A percentile compares a stretch with the other conserved stretches of the same genome.
phyloP scores from a whole-genome alignment of 2,797 vertebrate genomes.

The Nasua narica region DNA sequence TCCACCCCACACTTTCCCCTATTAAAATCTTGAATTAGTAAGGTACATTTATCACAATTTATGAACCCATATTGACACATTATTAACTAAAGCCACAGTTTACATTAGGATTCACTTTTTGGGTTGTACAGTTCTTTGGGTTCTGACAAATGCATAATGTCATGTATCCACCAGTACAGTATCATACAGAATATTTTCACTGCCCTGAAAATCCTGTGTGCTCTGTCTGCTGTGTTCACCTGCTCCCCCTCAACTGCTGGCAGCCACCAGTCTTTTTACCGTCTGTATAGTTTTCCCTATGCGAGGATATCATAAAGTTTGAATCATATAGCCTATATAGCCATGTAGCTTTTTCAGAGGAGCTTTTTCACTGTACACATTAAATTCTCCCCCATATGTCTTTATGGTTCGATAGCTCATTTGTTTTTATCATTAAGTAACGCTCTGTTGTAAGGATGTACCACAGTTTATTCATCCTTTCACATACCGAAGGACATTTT shows the following conservation, averaged over 20 bases:
- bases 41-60: not conserved
- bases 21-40: not conserved
- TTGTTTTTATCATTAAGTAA: constrained; percentile 1
- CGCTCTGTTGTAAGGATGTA: not conserved
- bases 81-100: not conserved
- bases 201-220: not conserved
- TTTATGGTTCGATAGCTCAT: not conserved
- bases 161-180: not conserved
- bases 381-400: not conserved
- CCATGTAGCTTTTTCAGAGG: not conserved
- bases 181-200: not conserved
- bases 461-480: not conserved
- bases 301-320: not conserved
- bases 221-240: not conserved
- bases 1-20: not conserved
- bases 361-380: not conserved
- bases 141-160: not conserved
- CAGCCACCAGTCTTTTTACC: not conserved
- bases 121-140: not conserved
- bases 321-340: not conserved
- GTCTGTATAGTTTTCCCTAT: not conserved
- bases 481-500: not conserved
- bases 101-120: not conserved
- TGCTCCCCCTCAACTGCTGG: not conserved
- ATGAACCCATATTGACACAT: not conserved